phyloP scores from a whole-genome alignment of 2,113 vertebrate species.

The Cynoglossus semilaevis region DNA sequence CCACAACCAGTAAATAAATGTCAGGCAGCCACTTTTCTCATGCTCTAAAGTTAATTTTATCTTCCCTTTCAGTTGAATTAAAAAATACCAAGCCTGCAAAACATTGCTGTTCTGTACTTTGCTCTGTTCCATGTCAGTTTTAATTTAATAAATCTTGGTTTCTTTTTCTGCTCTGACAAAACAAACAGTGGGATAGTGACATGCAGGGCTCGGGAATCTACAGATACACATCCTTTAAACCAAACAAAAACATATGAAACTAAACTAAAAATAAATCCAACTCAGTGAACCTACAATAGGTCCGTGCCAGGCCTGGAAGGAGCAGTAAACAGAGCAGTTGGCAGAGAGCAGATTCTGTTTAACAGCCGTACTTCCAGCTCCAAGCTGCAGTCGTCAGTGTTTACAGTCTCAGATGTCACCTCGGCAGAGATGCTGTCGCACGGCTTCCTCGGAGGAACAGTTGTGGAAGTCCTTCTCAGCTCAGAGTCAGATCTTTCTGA shows the following conservation, averaged over 20 bases:
- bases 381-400: conserved; percentile 10
- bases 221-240: neutral
- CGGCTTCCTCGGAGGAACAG: conserved; percentile 3
- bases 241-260: neutral
- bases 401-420: conserved; percentile 37
- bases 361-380: conserved; percentile 5
- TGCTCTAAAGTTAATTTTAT: neutral
- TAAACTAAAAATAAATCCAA: no score
- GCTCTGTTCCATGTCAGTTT: neutral
- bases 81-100: no score
- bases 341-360: neutral
- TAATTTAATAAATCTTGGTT: neutral
- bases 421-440: conserved; percentile 18
- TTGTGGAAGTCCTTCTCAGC: neutral
- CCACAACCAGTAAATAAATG: neutral
- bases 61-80: no score
- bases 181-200: no score
- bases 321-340: neutral
- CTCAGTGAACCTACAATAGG: no score
- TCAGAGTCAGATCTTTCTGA: neutral
- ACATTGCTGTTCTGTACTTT: no score
- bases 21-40: neutral
- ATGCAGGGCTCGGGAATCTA: no score
- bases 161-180: neutral
- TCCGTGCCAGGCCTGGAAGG: neutral